A percentile compares a stretch with the other conserved stretches of the same genome.
Evolutionary conservation across 2,888 invertebrate species (phyloP).

Genomic region (Plebejus anna): DNA sequence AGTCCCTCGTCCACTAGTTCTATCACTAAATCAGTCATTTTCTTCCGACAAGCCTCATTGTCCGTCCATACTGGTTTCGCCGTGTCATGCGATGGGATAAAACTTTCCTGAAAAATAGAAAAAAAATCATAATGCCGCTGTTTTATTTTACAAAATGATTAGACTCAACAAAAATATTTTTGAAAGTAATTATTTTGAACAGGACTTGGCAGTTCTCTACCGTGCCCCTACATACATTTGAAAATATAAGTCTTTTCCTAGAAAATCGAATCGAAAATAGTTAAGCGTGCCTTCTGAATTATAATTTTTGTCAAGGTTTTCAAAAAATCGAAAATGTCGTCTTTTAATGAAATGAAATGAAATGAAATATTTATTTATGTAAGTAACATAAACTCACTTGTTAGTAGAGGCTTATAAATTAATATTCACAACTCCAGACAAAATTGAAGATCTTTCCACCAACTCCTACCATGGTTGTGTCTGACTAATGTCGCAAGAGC

Average conservation of each 20-base stretch:
- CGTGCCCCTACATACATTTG: not conserved
- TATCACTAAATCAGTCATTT: constrained; percentile 84
- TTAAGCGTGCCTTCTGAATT: too few relatives aligned
- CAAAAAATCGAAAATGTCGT: too few relatives aligned
- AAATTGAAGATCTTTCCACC: too few relatives aligned
- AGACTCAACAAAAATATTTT: too few relatives aligned
- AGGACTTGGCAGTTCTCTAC: not conserved
- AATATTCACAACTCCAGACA: too few relatives aligned
- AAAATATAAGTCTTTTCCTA: not conserved
- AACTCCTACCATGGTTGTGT: too few relatives aligned
- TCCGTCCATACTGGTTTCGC: constrained; percentile 66
- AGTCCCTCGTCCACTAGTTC: constrained; percentile 83
- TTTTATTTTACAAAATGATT: not conserved
- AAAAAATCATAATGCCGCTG: not conserved
- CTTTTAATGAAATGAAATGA: too few relatives aligned
- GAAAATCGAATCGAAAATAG: too few relatives aligned
- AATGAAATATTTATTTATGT: too few relatives aligned
- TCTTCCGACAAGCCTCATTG: constrained; percentile 81
- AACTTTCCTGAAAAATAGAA: constrained; percentile 52
- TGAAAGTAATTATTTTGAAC: not conserved
- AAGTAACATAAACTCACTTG: too few relatives aligned
- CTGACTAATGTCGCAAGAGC: not conserved
- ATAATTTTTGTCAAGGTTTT: too few relatives aligned
- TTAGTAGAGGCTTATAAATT: too few relatives aligned
- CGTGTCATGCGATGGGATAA: constrained; percentile 46